Evolutionary conservation across 2,888 invertebrate genomes (phyloP).

Genomic region (Heliconius hortense): DNA sequence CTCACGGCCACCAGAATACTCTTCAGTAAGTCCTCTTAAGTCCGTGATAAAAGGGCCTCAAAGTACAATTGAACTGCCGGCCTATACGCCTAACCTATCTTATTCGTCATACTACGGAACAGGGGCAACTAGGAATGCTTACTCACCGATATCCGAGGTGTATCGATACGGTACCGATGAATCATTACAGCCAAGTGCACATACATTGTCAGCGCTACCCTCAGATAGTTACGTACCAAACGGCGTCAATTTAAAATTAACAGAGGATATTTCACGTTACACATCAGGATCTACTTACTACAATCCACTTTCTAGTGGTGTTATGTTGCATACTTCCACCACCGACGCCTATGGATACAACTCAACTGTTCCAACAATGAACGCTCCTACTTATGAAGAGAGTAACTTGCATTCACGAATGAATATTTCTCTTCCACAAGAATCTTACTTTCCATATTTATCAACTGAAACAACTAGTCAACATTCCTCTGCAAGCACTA

Average conservation of each 20-base stretch:
- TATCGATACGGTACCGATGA: conserved; percentile 75
- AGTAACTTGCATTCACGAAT: conserved; percentile 56
- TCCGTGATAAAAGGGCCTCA: conserved; percentile 68
- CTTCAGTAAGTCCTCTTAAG: conserved; percentile 61
- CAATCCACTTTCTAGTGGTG: conserved; percentile 59
- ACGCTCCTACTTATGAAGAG: conserved; percentile 69
- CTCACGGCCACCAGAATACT: conserved; percentile 66
- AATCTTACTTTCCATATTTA: conserved; percentile 68
- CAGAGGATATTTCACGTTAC: conserved; percentile 67
- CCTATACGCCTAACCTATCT: conserved; percentile 72
- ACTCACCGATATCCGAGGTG: conserved; percentile 74
- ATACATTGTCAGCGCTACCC: conserved; percentile 59
- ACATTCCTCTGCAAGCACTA: conserved; percentile 54
- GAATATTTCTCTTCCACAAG: conserved; percentile 59
- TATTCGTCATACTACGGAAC: conserved; percentile 71
- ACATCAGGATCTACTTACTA: conserved; percentile 61
- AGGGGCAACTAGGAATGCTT: conserved; percentile 62
- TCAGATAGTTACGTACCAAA: conserved; percentile 74
- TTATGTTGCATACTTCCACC: conserved; percentile 61
- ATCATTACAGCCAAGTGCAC: conserved; percentile 69
- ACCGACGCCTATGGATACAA: conserved; percentile 63
- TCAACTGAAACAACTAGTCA: conserved; percentile 59
- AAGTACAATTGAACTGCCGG: conserved; percentile 65
- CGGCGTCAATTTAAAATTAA: conserved; percentile 67
- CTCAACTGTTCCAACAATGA: conserved; percentile 54